Base-by-base conservation (phyloP, 2,888 invertebrate species). In the Drosophila mulleri region DNA sequence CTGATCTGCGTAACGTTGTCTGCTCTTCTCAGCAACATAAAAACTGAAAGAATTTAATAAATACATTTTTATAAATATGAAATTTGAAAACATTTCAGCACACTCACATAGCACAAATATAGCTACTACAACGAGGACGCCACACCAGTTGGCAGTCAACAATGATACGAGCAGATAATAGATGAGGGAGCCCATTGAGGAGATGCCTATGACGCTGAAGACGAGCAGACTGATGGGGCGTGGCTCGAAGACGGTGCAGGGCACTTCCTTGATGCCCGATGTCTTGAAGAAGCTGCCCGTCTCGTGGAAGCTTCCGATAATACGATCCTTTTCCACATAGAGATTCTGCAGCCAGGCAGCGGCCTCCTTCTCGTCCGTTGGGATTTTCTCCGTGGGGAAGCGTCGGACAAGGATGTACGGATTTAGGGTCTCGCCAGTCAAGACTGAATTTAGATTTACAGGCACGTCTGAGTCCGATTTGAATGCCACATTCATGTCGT, bases 281-380 rank as follows among this genome's bases (percentile, higher is more conserved):
- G 95, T 95, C 59, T 94, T 93, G 92, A 97, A 97, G 93, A 96
- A 97, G 91, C 97, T 96, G 16, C 97, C 97, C 2, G 92, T 92
- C 39, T 88, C 90, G 42, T 92, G 91, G 78, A 93, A 93, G 74
- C 93, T 93, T 29, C 93, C 92, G 41, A 92, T 83, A 18, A 92
- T 87, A 70, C 81, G 90, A 94, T 97, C 98, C 94, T 98, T 98
- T 83, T 95, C 94, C 75, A 96, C 95, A 92, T 97, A 99, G 39
- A 97, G 93, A 57, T 97, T 94, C 84, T 97, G 96, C 68, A 99
- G 93, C 96, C 98, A 98, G 71, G 95, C 94, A 8, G 96, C 95
- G 63, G 96, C 96, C 52, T 94, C 95, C 75, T 95, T 95, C 29
- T 93, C 94, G 62, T 95, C 95, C 50, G 95, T 94, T 0, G 98